Evolutionary conservation across 2,888 invertebrate species (phyloP), one percentile per base, ranked within the genome.

Genomic region (Microctonus aethiopoides): DNA sequence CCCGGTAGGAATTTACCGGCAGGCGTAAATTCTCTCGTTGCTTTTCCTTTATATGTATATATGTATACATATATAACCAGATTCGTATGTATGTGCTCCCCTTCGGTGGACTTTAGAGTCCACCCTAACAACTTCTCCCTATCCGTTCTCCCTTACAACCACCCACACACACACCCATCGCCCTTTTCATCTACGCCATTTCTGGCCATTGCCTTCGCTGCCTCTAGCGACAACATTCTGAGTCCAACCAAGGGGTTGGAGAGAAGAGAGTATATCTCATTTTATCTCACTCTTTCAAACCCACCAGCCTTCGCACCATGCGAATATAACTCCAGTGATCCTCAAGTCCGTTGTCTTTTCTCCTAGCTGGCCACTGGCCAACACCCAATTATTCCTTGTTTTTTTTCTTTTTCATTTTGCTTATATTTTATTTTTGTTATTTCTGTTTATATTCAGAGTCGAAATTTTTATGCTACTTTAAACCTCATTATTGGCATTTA

Each of bases 141-240:
- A 75, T 80, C 76, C 76, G 80, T 72, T 75, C 76, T 78, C 80
- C 77, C 77, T 79, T 74, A 68, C 76, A 79, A 72, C 76, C 77
- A 75, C 79, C 80, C 77, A 76, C 79, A 75, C 68, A 76, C 69
- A 67, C 75, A 71, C 73, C 72, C 73, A 74, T 75, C 74, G 74
- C 73, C 74, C 46, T 69, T 56, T 51, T 74, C 72, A 67, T 69
- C 75, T 74, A 70, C 76, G 71, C 73, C 72, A 71, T 78, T 79
- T 77, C 79, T 78, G 76, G 73, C 78, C 80, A 79, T 79, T 81
- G 80, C 77, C 76, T 77, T 79, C 76, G 78, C 82, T 79, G 84
- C 85, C 85, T 85, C 83, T 81, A 84, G 82, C 84, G 82, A 83
- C 84, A 83, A 84, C 85, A 83, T 84, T 85, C 84, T 82, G 80